phyloP scores from a whole-genome alignment of 2,113 vertebrate species.

The Rousettus leschenaultii region DNA sequence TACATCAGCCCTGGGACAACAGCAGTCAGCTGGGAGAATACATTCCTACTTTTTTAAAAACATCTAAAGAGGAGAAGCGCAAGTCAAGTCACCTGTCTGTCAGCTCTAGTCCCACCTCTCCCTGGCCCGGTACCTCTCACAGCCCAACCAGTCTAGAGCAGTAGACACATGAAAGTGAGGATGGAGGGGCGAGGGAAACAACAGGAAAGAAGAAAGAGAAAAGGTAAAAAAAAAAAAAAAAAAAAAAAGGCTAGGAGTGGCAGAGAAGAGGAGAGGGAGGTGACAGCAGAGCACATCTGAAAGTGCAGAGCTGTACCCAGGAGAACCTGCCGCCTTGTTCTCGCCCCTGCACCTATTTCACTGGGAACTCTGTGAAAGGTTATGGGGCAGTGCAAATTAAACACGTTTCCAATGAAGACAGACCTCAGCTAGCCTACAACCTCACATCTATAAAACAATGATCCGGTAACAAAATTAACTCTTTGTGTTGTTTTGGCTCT shows the following conservation, averaged over 20 bases:
- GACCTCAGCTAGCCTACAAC: too few relatives aligned
- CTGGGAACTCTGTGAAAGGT: background rate
- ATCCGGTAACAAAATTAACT: background rate
- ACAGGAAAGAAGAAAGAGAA: background rate
- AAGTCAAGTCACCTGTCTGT: background rate
- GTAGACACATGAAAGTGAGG: background rate
- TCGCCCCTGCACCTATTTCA: rapidly evolving
- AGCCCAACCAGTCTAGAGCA: background rate
- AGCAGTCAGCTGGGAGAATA: background rate
- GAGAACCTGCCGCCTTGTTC: too few relatives aligned
- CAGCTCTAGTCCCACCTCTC: background rate
- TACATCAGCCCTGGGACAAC: background rate
- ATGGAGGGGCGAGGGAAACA: background rate
- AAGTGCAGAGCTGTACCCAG: background rate
- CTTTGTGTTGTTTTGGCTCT: background rate
- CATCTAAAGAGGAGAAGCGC: constrained; percentile 45
- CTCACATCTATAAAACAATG: background rate
- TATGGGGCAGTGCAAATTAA: background rate
- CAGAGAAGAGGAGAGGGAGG: background rate
- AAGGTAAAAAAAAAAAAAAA: background rate
- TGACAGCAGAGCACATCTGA: background rate
- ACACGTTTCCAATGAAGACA: background rate
- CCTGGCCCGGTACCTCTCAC: background rate
- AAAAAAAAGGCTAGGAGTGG: background rate
- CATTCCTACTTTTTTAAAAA: background rate